Evolutionary conservation across 2,888 invertebrate genomes (phyloP), one percentile per base, ranked within the genome.

Genomic region (Lissonota sp.): DNA sequence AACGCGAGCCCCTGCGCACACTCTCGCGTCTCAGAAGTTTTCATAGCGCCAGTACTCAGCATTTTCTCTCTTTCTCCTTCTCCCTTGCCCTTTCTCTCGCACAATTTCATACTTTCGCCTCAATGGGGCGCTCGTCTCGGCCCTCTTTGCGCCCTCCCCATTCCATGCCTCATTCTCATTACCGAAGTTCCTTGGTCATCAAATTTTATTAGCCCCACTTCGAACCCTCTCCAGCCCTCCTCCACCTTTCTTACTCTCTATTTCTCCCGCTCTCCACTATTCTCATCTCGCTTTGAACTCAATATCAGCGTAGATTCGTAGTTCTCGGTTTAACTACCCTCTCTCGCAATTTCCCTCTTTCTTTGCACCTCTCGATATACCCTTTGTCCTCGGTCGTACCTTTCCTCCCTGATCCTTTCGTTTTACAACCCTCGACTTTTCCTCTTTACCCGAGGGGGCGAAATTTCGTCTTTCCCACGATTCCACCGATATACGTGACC

Each of bases 161-260:
- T 26, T 26, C 26, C 62, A 62, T 82, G 83, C 86, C 89, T 88
- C 87, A 85, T 90, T 90, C 89, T 91, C 91, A 90, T 91, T 90
- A 91, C 88, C 79, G 86, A 91, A 91, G 88, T 91, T 91, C 89
- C 88, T 87, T 60, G 90, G 89, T 91, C 91, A 91, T 92, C 90
- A 91, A 91, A 91, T 92, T 91, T 91, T 91, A 91, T 92, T 91
- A 91, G 89, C 90, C 88, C 88, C 87, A 88, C 88, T 90, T 90
- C 86, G 87, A 75, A 75, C 67, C 72, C 63, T 69, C 55, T 60
- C 63, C 62, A 26, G 44, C 64, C 64, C 71, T 26, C 55, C 26
- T 26, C 3, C 26, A 2, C 26, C 26, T 60, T 53, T 26, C 53
- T 71, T 63, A 46, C 64, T 49, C 42, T 40, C 53, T 49, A 6